Evolutionary conservation across 2,888 invertebrate genomes (phyloP), one percentile per base, ranked within the genome.

Genomic region (Pocota personata): DNA sequence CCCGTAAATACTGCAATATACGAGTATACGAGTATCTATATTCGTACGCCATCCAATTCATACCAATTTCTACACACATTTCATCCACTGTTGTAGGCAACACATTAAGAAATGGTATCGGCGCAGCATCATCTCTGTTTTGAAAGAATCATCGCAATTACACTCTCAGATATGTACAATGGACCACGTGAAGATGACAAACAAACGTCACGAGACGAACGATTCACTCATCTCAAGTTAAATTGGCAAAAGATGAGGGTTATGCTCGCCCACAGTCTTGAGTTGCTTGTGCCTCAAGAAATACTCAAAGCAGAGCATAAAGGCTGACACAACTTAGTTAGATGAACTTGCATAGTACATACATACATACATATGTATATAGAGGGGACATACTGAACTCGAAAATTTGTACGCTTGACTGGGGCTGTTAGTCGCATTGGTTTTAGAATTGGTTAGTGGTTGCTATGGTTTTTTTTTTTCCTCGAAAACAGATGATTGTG

Each of bases 201-300:
- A 40, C 57, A 43, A 43, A 37, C 21, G 46, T 40, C 35, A 37
- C 16, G 16, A 40, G 35, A 24, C 19, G 12, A 27, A 27, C 40
- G 7, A 27, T 40, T 72, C 50, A 30, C 55, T 72, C 40, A 19
- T 37, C 8, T 52, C 35, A 46, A 60, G 8, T 46, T 75, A 82
- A 67, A 75, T 75, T 82, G 82, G 82, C 82, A 77, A 64, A 71
- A 64, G 37, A 79, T 72, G 64, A 71, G 62, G 82, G 64, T 77
- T 64, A 52, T 62, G 62, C 3, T 40, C 57, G 43, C 43, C 48
- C 58, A 58, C 71, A 27, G 14, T 50, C 0, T 37, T 73, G 35
- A 60, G 60, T 60, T 32, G 10, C 21, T 57, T 14, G 30, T 2
- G 12, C 3, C 3, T 3, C n/a, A 32, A 71, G n/a, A 71, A 46